Evolutionary conservation across 2,113 vertebrate species (phyloP), one percentile per base, ranked within the genome.

Genomic region (Xiphophorus couchianus): DNA sequence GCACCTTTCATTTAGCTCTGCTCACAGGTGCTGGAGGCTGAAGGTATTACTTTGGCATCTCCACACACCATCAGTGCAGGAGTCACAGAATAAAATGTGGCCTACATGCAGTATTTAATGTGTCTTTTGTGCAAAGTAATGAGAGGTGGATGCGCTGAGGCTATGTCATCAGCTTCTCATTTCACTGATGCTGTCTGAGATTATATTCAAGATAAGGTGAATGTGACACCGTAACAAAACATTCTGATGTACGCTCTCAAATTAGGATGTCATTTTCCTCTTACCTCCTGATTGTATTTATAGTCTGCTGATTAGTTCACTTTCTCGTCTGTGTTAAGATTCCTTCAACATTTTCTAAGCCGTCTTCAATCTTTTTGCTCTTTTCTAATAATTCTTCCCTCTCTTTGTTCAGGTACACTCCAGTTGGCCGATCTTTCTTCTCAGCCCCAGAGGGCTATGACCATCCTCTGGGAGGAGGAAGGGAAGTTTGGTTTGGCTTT

Each of bases 401-500:
- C 9, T 78, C 48, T 74, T 29, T 73, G 2, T 69, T 65, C n/a
- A 99, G 98, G 92, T 99, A 99, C 84, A 99, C 98, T 28, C 98
- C 98, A 19, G 98, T 99, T 84, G 98, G 98, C n/a, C 97, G 98
- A 62, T 99, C 98, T 54, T 99, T 99, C 88, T 99, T 99, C 94
- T 99, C 98, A 1, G 96, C 98, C 83, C 98, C 98, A 1, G 98
- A 99, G 95, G 98, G 97, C 68, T 99, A 99, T 10, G 97, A 99
- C 89, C 98, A 99, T 90, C 98, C 98, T 77, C 87, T 99, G 80
- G 98, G 98, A 62, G 98, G 98, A 0, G 98, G 98, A 63, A 95
- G 98, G 88, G 98, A 99, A 94, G 98, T 99, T 72, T 99, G 98
- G 98, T 99, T 99, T 86, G 98, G 98, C 67, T 99, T 99, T 91